Evolutionary conservation across 2,113 vertebrate genomes (phyloP).

Genomic region (Varanus komodoensis): DNA sequence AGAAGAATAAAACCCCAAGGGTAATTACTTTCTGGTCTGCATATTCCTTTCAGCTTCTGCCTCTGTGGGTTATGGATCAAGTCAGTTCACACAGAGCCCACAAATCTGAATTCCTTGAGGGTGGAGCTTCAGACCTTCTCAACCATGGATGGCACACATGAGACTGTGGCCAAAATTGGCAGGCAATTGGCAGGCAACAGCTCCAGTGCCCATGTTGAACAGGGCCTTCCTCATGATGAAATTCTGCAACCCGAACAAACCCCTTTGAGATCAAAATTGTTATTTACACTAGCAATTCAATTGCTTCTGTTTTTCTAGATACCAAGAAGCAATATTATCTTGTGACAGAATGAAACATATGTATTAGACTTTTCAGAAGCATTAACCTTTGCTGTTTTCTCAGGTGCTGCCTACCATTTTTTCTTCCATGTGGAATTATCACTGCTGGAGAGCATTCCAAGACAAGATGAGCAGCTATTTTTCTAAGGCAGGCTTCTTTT

Average conservation of each 20-base stretch:
- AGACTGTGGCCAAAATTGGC: no score
- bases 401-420: not conserved
- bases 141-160: no score
- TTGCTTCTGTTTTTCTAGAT: not conserved
- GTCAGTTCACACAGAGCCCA: not conserved
- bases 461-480: no score
- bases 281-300: not conserved
- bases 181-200: no score
- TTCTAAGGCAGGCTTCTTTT: no score
- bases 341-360: not conserved
- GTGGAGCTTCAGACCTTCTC: not conserved
- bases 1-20: no score
- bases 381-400: not conserved
- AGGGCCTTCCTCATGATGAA: no score
- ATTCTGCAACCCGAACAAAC: not conserved
- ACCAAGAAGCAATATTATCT: not conserved
- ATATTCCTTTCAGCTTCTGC: not conserved
- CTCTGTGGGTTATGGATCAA: not conserved
- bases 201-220: no score
- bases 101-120: not conserved
- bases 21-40: no score
- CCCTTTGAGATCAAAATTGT: not conserved
- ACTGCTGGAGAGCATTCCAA: not conserved
- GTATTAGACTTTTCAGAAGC: not conserved
- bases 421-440: not conserved